A percentile compares a stretch with the other conserved stretches of the same genome.
These are phyloP conservation scores for Adelges cooleyi DNA, from an alignment of 1,140 invertebrate species.

Conservation along the genomic window DNA sequence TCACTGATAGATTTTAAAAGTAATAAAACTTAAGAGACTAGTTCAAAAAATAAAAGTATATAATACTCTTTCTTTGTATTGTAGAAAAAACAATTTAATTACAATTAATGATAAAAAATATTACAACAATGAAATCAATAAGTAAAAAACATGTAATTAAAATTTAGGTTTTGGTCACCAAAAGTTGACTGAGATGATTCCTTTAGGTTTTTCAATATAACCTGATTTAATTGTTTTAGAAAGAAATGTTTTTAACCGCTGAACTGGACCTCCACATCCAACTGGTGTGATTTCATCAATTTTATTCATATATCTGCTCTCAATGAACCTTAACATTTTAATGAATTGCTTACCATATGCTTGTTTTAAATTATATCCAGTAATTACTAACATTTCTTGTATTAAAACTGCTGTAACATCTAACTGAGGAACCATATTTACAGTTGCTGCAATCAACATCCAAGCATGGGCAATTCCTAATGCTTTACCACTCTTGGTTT, in stretches of 20 bases:
- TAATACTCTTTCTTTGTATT: no score
- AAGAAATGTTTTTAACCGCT: slow-evolving; percentile 18
- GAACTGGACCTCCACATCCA: slow-evolving; percentile 13
- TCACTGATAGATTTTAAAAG: no score
- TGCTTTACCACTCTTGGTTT: slow-evolving; percentile 5
- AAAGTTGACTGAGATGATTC: slow-evolving; percentile 3
- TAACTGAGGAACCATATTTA: slow-evolving; percentile 17
- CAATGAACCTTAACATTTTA: slow-evolving; percentile 8
- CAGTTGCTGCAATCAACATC: slow-evolving; percentile 12
- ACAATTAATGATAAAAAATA: no score
- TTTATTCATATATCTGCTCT: background rate
- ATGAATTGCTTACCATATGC: slow-evolving; percentile 8
- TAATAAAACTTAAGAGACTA: no score
- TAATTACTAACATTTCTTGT: slow-evolving; percentile 3
- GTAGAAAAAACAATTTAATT: no score
- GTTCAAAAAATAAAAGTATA: no score
- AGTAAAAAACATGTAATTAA: no score
- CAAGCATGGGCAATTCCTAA: slow-evolving; percentile 14
- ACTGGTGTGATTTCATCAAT: slow-evolving; percentile 16
- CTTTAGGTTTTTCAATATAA: slow-evolving; percentile 11
- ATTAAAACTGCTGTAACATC: slow-evolving; percentile 15
- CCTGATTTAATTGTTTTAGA: background rate
- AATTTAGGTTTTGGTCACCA: background rate
- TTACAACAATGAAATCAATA: no score
- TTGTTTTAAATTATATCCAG: slow-evolving; percentile 3